Evolutionary conservation across 2,888 invertebrate genomes (phyloP).

Genomic region (Eristalis arbustorum): DNA sequence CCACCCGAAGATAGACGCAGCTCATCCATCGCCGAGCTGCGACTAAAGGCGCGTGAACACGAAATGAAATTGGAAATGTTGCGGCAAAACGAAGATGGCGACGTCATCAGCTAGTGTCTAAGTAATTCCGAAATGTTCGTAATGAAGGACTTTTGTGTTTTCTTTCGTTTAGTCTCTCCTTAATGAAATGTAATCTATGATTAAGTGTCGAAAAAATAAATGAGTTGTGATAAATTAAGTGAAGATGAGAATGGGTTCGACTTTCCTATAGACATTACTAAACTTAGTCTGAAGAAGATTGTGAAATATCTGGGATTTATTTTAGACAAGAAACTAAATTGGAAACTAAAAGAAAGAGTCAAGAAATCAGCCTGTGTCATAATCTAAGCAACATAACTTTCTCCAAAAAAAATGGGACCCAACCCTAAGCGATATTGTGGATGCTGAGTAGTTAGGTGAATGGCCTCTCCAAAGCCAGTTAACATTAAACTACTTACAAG

Average conservation of each 20-base stretch:
- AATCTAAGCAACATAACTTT: no score
- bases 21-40: conserved; percentile 92
- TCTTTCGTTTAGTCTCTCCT: not conserved
- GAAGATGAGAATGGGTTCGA: not conserved
- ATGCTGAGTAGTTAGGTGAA: no score
- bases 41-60: conserved; percentile 94
- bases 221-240: conserved; percentile 62
- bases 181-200: conserved; percentile 9
- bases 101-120: conserved; percentile 86
- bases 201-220: conserved; percentile 21
- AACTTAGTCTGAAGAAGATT: no score
- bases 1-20: conserved; percentile 91
- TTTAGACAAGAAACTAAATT: no score
- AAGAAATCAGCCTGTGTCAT: no score
- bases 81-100: conserved; percentile 87
- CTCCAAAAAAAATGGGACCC: no score
- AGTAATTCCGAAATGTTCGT: not conserved
- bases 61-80: conserved; percentile 91
- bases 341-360: no score
- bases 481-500: no score
- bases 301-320: no score
- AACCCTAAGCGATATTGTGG: no score
- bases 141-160: not conserved
- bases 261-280: no score
- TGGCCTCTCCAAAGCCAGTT: no score